Evolutionary conservation across 2,888 invertebrate genomes (phyloP).

Genomic region (Melinaea marsaeus): DNA sequence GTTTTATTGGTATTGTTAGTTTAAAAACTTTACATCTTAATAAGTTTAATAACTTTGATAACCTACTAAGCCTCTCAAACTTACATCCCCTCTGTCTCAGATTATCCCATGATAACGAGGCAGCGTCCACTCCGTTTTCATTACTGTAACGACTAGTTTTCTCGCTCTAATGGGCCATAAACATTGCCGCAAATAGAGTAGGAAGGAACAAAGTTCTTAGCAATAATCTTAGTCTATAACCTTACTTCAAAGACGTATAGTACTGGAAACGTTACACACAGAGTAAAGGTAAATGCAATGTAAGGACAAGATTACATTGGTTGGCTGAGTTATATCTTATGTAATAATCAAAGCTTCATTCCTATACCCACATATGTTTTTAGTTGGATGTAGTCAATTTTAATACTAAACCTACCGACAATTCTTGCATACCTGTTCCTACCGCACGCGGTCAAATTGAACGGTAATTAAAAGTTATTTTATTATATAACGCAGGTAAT

Average conservation of each 20-base stretch:
- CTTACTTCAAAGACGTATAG: slow-evolving; percentile 29
- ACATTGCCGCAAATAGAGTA: slow-evolving; percentile 64
- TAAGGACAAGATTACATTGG: too few relatives aligned
- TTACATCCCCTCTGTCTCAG: slow-evolving; percentile 26
- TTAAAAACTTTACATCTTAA: slow-evolving; percentile 24
- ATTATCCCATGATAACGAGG: slow-evolving; percentile 68
- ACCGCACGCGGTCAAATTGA: too few relatives aligned
- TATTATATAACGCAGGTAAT: too few relatives aligned
- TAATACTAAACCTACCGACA: too few relatives aligned
- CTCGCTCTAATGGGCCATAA: slow-evolving; percentile 69
- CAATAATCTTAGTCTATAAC: slow-evolving; percentile 52
- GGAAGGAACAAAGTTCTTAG: slow-evolving; percentile 55
- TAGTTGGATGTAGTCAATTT: not conserved
- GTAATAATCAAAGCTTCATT: too few relatives aligned
- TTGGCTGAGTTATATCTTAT: too few relatives aligned
- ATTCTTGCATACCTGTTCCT: too few relatives aligned
- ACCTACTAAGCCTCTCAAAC: slow-evolving; percentile 30
- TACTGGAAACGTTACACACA: slow-evolving; percentile 37
- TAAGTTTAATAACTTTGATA: slow-evolving; percentile 31
- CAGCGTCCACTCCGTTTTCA: slow-evolving; percentile 68
- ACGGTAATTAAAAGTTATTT: too few relatives aligned
- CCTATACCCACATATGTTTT: not conserved
- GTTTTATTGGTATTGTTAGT: not conserved
- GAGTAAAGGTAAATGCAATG: too few relatives aligned
- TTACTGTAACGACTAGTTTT: slow-evolving; percentile 67